Conservation (phyloP, 1,140 invertebrate species). For the Drosophila chauvacae region DNA sequence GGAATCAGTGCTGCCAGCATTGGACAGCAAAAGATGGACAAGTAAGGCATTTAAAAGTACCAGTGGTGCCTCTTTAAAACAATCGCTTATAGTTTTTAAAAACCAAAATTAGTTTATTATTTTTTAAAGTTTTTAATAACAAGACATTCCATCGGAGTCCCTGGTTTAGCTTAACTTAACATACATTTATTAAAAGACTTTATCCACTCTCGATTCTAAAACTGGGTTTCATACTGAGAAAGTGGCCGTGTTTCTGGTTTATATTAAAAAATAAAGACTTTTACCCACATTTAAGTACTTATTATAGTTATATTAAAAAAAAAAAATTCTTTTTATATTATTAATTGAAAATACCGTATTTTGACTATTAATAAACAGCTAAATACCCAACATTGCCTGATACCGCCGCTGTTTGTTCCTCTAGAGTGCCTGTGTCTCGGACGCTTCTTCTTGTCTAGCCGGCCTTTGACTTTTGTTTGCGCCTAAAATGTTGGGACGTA, state of each 20-base stretch:
- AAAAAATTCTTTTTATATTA: neutral
- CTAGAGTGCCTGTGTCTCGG: conserved; percentile 14
- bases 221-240: neutral
- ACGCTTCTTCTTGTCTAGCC: conserved; percentile 26
- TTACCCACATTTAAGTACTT: neutral
- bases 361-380: neutral
- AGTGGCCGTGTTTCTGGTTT: neutral
- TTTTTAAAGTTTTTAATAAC: neutral
- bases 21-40: neutral
- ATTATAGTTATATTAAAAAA: neutral
- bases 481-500: conserved; percentile 51
- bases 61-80: neutral
- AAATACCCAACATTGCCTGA: neutral
- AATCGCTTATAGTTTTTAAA: neutral
- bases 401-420: conserved; percentile 18
- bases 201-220: neutral
- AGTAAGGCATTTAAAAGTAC: neutral
- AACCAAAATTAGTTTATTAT: neutral
- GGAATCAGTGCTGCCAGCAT: conserved; percentile 3
- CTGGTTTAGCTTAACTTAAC: too few species aligned
- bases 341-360: neutral
- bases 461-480: conserved; percentile 61
- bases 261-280: neutral
- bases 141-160: too few species aligned
- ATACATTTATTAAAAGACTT: too few species aligned